A percentile compares a stretch with the other conserved stretches of the same genome.
Conservation (phyloP, 1,140 invertebrate species). For the Melipona quadrifasciata region DNA sequence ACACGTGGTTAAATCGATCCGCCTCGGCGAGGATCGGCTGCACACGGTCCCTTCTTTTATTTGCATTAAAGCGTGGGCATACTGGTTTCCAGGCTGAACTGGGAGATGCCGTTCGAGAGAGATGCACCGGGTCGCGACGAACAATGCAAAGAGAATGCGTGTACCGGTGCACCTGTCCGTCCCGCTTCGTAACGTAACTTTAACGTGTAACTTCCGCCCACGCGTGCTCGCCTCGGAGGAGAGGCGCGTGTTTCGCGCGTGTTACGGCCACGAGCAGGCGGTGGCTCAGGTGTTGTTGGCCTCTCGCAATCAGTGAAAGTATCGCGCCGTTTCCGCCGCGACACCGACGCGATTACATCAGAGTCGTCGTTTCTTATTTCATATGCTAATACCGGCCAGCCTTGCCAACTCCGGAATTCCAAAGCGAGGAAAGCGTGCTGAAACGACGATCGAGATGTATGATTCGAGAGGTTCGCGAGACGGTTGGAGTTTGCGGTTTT, state of each 20-base stretch:
- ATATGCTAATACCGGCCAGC: slow-evolving; percentile 13
- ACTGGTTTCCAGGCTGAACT: slow-evolving; percentile 34
- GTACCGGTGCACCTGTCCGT: slow-evolving; percentile 51
- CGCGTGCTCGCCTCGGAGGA: slow-evolving; percentile 26
- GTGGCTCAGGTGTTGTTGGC: not conserved
- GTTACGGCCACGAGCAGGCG: not conserved
- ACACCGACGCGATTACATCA: slow-evolving; percentile 50
- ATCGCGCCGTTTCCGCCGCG: slow-evolving; percentile 29
- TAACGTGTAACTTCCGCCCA: slow-evolving; percentile 71
- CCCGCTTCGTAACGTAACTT: slow-evolving; percentile 63
- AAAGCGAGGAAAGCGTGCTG: not conserved
- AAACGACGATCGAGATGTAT: not conserved
- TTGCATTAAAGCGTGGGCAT: slow-evolving; percentile 60
- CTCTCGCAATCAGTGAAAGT: slow-evolving; percentile 40
- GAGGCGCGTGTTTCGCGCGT: not conserved
- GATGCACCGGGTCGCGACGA: slow-evolving; percentile 17
- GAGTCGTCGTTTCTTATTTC: slow-evolving; percentile 4
- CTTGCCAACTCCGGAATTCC: not conserved
- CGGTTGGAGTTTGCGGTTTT: too few species aligned
- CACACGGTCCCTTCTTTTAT: slow-evolving; percentile 40
- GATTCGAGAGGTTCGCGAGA: too few species aligned
- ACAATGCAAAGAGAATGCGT: slow-evolving; percentile 60
- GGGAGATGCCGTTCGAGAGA: slow-evolving; percentile 18
- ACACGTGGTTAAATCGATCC: slow-evolving; percentile 16
- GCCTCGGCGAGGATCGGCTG: slow-evolving; percentile 7